Percentiles rank a stretch among this genome's conserved stretches.
phyloP scores from a whole-genome alignment of 2,113 vertebrate species.

The Pelusios castaneus region DNA sequence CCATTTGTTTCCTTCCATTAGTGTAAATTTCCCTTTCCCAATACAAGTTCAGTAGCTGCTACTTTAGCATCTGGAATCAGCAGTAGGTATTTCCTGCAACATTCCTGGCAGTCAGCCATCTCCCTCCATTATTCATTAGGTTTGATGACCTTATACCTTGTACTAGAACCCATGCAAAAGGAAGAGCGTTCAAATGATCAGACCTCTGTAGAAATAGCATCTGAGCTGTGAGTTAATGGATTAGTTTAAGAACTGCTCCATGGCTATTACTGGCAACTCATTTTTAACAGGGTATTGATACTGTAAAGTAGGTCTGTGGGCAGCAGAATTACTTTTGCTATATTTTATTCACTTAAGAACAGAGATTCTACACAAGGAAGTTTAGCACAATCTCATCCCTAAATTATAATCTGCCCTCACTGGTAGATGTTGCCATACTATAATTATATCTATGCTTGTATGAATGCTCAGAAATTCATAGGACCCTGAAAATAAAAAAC shows the following conservation, averaged over 20 bases:
- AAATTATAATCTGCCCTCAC: neutral
- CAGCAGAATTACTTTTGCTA: neutral
- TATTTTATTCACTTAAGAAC: neutral
- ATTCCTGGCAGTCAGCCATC: slow-evolving; percentile 53
- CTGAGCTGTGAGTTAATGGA: neutral
- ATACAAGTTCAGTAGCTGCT: slow-evolving; percentile 57
- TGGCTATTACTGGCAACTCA: neutral
- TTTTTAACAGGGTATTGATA: neutral
- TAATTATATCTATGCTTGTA: neutral
- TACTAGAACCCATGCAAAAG: neutral
- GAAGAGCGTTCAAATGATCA: neutral
- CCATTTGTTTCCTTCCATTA: slow-evolving; percentile 73
- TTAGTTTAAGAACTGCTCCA: neutral
- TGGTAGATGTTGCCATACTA: neutral
- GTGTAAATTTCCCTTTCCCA: slow-evolving; percentile 68
- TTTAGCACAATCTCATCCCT: neutral
- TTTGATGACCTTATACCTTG: slow-evolving; percentile 29
- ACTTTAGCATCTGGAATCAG: slow-evolving; percentile 63
- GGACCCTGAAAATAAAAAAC: neutral
- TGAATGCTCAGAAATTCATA: neutral
- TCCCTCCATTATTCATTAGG: slow-evolving; percentile 38
- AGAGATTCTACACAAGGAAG: neutral
- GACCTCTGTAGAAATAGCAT: neutral
- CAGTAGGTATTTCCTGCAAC: slow-evolving; percentile 65
- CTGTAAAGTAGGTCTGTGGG: neutral